phyloP scores from a whole-genome alignment of 2,113 vertebrate species.

The Charadrius vociferus region DNA sequence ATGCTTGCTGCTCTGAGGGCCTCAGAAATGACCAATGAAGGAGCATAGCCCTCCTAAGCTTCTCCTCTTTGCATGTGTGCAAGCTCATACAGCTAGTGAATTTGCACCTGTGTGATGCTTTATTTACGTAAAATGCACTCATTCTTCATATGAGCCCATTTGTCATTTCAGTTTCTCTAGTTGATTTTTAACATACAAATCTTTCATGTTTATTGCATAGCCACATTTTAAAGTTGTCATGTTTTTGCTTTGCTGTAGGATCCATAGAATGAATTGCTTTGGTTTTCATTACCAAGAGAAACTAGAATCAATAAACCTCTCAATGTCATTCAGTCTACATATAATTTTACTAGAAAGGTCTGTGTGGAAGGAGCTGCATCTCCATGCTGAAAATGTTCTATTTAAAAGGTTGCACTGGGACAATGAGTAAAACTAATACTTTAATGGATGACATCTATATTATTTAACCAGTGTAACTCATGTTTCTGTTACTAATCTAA shows the following conservation, averaged over 20 bases:
- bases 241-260: background rate
- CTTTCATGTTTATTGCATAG: background rate
- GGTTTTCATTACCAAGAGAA: constrained; percentile 20
- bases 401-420: constrained; percentile 47
- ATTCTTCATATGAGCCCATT: background rate
- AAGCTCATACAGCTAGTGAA: background rate
- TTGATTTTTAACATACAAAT: background rate
- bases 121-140: background rate
- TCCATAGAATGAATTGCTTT: background rate
- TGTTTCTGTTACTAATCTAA: constrained; percentile 62
- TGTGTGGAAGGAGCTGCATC: background rate
- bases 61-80: background rate
- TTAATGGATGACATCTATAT: constrained; percentile 63
- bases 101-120: background rate
- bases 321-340: background rate
- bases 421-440: constrained; percentile 62
- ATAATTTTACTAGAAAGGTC: constrained; percentile 22
- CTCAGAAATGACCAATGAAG: background rate
- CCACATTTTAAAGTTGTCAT: background rate
- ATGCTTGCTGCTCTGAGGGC: background rate
- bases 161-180: background rate
- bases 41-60: background rate
- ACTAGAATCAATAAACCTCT: constrained; percentile 15
- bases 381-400: constrained; percentile 8
- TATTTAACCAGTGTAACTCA: constrained; percentile 52